Evolutionary conservation across 2,113 vertebrate species (phyloP).

Genomic region (Sardina pilchardus): DNA sequence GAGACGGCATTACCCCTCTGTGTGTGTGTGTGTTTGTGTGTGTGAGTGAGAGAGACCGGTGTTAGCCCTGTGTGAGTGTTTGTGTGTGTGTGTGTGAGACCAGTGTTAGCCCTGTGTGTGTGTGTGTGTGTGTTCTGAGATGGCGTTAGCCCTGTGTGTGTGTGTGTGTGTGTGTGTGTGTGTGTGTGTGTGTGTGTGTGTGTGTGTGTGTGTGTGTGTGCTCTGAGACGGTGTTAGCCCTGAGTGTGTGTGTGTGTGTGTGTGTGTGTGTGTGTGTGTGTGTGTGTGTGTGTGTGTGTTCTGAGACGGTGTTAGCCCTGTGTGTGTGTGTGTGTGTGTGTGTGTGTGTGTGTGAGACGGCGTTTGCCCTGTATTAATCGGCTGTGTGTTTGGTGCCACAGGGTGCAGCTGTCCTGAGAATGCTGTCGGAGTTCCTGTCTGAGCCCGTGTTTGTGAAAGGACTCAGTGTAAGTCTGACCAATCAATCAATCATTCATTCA

Average conservation of each 20-base stretch:
- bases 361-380: background rate
- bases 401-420: slow-evolving; percentile 76
- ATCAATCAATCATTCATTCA: background rate
- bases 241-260: background rate
- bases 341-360: background rate
- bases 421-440: slow-evolving; percentile 83
- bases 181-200: background rate
- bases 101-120: too few relatives aligned
- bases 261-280: background rate
- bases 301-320: background rate
- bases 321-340: background rate
- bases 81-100: background rate
- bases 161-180: too few relatives aligned
- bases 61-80: background rate
- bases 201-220: background rate
- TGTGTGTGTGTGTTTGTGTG: background rate
- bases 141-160: too few relatives aligned
- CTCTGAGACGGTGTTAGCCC: too few relatives aligned
- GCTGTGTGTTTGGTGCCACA: background rate
- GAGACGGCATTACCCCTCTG: too few relatives aligned
- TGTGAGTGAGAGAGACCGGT: background rate
- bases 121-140: background rate
- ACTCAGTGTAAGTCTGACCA: slow-evolving; percentile 72
- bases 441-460: slow-evolving; percentile 78
- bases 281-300: slow-evolving; percentile 4